phyloP scores from a whole-genome alignment of 2,797 vertebrate species.

The Acanthurus tractus region DNA sequence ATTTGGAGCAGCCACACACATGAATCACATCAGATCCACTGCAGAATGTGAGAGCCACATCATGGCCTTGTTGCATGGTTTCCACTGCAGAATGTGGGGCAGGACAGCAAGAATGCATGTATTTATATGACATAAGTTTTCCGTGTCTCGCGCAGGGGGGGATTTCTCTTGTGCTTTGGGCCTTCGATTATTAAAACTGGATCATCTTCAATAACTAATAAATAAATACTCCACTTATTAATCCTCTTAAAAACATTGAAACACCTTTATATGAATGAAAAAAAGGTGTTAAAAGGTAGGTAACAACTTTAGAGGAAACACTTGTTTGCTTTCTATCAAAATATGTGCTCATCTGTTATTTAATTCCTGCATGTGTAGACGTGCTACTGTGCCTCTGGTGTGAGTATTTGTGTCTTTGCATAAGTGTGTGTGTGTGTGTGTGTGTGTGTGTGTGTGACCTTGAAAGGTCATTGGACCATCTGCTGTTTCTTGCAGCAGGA shows the following conservation, averaged over 20 bases:
- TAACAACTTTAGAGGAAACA: neutral
- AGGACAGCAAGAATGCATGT: neutral
- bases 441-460: constrained; percentile 51
- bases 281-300: neutral
- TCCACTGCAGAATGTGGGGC: neutral
- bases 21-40: neutral
- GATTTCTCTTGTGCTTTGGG: constrained; percentile 1
- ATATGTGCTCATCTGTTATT: neutral
- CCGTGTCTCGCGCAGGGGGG: neutral
- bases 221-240: neutral
- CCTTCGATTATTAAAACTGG: neutral
- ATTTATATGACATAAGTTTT: neutral
- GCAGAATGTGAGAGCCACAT: neutral
- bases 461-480: constrained; percentile 72
- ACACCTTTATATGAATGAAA: neutral
- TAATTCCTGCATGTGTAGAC: constrained; percentile 13
- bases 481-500: constrained; percentile 69
- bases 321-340: neutral
- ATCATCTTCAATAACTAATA: neutral
- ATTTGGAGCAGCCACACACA: neutral
- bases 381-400: neutral
- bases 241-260: neutral
- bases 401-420: neutral
- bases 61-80: neutral
- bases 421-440: constrained; percentile 9